Evolutionary conservation across 2,113 vertebrate genomes (phyloP).

Genomic region (Riparia riparia): DNA sequence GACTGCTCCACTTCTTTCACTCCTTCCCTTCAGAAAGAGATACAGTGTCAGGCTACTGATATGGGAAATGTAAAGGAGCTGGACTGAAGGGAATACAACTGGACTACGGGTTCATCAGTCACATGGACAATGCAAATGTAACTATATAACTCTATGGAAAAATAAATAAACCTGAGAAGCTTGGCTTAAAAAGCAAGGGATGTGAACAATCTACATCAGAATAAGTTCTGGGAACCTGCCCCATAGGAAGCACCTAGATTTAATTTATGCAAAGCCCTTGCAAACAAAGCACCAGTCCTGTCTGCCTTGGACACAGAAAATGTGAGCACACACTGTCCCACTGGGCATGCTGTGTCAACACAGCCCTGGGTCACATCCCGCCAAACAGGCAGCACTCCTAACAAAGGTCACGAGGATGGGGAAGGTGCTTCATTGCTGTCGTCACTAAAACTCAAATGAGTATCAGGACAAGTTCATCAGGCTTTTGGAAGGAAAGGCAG

Average conservation of each 20-base stretch:
- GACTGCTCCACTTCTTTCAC: not conserved
- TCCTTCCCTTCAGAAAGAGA: not conserved
- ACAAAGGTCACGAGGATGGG: not conserved
- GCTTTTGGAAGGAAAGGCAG: not conserved
- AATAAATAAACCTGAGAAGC: not conserved
- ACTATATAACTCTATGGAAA: not conserved
- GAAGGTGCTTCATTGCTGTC: not conserved
- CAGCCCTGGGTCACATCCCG: not conserved
- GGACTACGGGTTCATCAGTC: not conserved
- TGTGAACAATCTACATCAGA: not conserved
- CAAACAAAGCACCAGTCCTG: not conserved
- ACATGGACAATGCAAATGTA: not conserved
- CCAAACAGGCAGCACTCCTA: accelerated
- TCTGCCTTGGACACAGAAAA: not conserved
- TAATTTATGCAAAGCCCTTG: not conserved
- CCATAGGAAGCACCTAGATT: not conserved
- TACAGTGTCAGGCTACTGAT: not conserved
- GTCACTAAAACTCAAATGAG: not conserved
- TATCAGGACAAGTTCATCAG: not conserved
- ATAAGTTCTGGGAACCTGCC: accelerated
- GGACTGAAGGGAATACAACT: not conserved
- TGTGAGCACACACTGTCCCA: not conserved
- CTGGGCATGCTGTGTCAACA: not conserved
- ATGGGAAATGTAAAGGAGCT: not conserved
- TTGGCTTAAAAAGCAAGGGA: not conserved